Base-by-base conservation (phyloP, 2,113 vertebrate species). In the Neopipo cinnamomea region DNA sequence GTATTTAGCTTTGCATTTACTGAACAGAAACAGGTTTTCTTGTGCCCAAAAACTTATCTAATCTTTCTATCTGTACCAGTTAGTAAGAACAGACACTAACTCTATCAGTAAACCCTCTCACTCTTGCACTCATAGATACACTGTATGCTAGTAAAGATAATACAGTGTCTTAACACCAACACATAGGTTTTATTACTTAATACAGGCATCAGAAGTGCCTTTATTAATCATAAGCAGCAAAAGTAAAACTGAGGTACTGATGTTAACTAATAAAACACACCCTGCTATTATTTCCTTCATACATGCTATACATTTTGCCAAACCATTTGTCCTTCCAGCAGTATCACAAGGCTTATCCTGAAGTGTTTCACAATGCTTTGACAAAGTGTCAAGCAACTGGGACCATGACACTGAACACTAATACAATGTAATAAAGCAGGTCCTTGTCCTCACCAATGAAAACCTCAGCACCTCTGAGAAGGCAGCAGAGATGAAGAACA, bases 261-360 rank as follows among this genome's bases (percentile, higher is more conserved):
- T 37, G 16, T 42, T 67, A 76, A n/a, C 33, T 56, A 83, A 77
- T 39, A 50, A 85, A 75, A 73, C 9, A 13, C 42, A 76, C 11
- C 15, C 61, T 70, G 28, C 15, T 73, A 22, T 52, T 62, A 18
- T 63, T 85, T 81, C 6, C 27, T 74, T 80, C 53, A 30, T 13
- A 37, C 8, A 46, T 0, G 2, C 5, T 53, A 14, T 8, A 58
- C 0, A 8, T 90, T 83, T 67, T 80, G 12, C 9, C 4, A 2
- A 39, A 31, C 6, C 6, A 20, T 44, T 84, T 35, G 4, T 62
- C 22, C 59, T 88, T 56, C 35, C 46, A 78, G 21, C 27, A 80
- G 21, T 35, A 70, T 28, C 63, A 74, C 50, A 58, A 82, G 55
- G 33, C 8, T 83, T 76, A 67, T 14, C 30, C 27, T 35, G 33